These are phyloP conservation scores for Drosophila burlai DNA, from an alignment of 1,140 invertebrate genomes.

Conservation along the genomic window DNA sequence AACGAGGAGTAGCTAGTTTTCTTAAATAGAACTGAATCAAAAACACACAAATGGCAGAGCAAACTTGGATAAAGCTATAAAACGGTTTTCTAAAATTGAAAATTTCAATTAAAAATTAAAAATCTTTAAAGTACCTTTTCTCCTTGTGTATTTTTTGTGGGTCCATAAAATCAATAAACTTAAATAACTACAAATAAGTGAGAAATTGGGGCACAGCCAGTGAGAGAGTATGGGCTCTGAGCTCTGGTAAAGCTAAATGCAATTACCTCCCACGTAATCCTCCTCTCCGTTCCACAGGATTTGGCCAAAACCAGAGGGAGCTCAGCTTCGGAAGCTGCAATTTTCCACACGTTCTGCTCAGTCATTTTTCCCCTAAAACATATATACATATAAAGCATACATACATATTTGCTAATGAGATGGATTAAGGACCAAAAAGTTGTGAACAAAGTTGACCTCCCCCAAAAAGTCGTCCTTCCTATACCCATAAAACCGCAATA, in stretches of 20 bases:
- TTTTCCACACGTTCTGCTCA: slow-evolving; percentile 26
- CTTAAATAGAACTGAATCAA: neutral
- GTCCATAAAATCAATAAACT: slow-evolving; percentile 76
- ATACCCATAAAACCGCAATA: slow-evolving; percentile 21
- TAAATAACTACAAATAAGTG: slow-evolving; percentile 72
- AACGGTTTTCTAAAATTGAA: rapidly evolving
- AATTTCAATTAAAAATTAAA: neutral
- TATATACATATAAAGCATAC: slow-evolving; percentile 5
- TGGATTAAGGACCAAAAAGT: slow-evolving; percentile 54
- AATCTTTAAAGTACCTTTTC: neutral
- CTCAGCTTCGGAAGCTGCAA: slow-evolving; percentile 26
- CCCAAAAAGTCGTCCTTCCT: neutral
- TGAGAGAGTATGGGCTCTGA: neutral
- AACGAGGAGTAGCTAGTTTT: neutral
- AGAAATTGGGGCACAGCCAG: slow-evolving; percentile 61
- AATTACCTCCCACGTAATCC: slow-evolving; percentile 43
- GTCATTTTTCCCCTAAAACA: neutral
- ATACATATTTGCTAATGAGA: slow-evolving; percentile 65
- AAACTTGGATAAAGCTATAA: neutral
- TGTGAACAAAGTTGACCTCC: slow-evolving; percentile 39
- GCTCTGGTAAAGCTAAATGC: slow-evolving; percentile 41
- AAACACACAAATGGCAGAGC: neutral
- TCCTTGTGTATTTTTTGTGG: neutral
- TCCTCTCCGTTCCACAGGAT: slow-evolving; percentile 22
- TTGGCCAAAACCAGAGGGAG: slow-evolving; percentile 3